Base-by-base conservation (phyloP, 2,888 invertebrate genomes). In the Xestobium rufovillosum region DNA sequence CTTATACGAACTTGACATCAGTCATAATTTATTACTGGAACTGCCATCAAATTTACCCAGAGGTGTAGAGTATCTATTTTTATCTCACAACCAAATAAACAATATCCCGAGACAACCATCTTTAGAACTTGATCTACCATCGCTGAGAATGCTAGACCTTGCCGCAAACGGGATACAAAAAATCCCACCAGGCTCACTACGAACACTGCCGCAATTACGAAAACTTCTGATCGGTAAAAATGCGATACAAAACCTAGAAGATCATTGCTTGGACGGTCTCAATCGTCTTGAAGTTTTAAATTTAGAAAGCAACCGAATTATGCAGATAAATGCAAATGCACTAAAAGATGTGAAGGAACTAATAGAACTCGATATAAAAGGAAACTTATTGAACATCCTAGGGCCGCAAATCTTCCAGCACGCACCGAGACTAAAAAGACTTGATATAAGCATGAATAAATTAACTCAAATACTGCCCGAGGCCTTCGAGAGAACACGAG, bases 1-100 rank as follows among this genome's bases (percentile, higher is more conserved):
- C 44, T 69, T 91, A 0, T 88, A 83, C 49, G 86, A 86, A 61
- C 65, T 90, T 14, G 89, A 89, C 57, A 72, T 80, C 1, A 82
- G 83, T 50, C 69, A 70, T 45, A 90, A 89, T 60, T 71, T 75
- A 38, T 58, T 89, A 41, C 64, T 77, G n/a, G 79, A 82, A 52
- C 75, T 88, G 44, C 74, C 84, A n/a, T 80, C 83, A 2, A 85
- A 84, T 1, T 64, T 88, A 34, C 87, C 88, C 0, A 70, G 78
- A 49, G 83, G 81, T 26, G 67, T 88, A 33, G 88, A 88, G 58
- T 76, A 86, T 45, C 64, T 88, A 14, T 77, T 79, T 55, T 62
- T 86, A 55, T 68, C 78, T 32, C 74, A 73, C 53, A 88, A 88
- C 61, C 75, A 80, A 50, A 82, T 88, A 35, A 68, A 73, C 3